Percentiles rank a stretch among this genome's conserved stretches.
These are phyloP conservation scores for Microcebus griseorufus DNA, from an alignment of 2,113 vertebrate genomes.

Conservation along the genomic window DNA sequence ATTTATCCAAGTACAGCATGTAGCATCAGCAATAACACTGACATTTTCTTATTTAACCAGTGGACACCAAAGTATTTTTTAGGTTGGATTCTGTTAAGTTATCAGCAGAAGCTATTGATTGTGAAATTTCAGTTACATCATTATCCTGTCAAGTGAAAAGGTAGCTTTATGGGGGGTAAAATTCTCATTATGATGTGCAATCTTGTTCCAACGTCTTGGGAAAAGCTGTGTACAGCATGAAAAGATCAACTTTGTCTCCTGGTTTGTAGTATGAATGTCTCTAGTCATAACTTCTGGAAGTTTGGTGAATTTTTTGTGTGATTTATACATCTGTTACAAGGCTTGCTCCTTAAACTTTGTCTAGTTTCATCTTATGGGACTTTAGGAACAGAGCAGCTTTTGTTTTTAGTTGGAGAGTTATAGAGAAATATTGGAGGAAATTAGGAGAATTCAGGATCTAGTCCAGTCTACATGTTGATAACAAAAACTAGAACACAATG, in stretches of 20 bases:
- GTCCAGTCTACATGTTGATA: background rate
- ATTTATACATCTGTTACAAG: background rate
- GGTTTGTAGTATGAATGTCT: background rate
- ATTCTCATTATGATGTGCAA: background rate
- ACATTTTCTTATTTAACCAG: background rate
- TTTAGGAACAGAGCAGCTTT: background rate
- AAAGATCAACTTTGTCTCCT: background rate
- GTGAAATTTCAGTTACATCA: background rate
- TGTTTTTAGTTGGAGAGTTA: background rate
- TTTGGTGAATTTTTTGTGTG: background rate
- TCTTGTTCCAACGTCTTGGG: background rate
- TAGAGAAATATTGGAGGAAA: background rate
- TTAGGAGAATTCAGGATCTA: background rate
- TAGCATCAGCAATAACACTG: background rate
- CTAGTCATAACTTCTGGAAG: background rate
- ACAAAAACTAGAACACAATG: background rate
- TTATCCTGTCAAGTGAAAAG: background rate
- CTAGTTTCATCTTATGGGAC: background rate
- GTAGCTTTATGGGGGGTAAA: background rate
- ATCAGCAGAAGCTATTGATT: background rate
- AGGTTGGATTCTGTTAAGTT: background rate
- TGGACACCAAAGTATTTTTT: background rate
- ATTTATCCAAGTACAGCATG: background rate
- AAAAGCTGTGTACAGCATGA: background rate
- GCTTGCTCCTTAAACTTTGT: background rate